Percentiles rank a stretch among this genome's conserved stretches.
Evolutionary conservation across 2,113 vertebrate genomes (phyloP).

Genomic region (Carassius gibelio): DNA sequence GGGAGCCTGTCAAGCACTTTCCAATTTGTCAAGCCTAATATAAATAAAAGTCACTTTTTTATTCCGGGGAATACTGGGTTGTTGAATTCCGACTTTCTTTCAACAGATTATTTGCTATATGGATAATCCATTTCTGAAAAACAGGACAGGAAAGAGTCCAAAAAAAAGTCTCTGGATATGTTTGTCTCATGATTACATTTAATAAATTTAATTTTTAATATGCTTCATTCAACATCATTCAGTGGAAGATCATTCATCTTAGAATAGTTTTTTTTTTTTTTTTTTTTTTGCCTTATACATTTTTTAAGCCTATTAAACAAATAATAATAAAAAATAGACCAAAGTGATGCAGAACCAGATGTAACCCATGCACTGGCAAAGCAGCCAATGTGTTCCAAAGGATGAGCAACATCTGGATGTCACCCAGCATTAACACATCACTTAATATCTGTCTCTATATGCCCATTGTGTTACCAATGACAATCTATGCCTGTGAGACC

Average conservation of each 20-base stretch:
- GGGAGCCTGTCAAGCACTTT: constrained; percentile 76
- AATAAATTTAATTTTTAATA: not conserved
- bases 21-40: constrained; percentile 76
- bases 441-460: not conserved
- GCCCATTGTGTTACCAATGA: no score
- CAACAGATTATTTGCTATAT: constrained; percentile 60
- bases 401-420: not conserved
- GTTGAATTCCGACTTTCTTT: constrained; percentile 62
- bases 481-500: no score
- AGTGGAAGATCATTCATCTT: not conserved
- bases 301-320: no score
- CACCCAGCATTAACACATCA: not conserved
- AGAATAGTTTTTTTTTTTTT: no score
- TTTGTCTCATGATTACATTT: not conserved
- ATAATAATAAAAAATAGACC: no score
- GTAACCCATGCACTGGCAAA: not conserved
- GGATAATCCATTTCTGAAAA: constrained; percentile 48
- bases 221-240: not conserved
- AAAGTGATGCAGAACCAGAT: not conserved
- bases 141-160: not conserved
- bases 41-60: constrained; percentile 67
- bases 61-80: constrained; percentile 66
- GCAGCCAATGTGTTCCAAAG: not conserved
- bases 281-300: no score
- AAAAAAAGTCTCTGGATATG: not conserved